Percentiles rank a stretch among this genome's conserved stretches.
phyloP scores from a whole-genome alignment of 2,888 invertebrate genomes.

The Synanthedon andrenaeformis region DNA sequence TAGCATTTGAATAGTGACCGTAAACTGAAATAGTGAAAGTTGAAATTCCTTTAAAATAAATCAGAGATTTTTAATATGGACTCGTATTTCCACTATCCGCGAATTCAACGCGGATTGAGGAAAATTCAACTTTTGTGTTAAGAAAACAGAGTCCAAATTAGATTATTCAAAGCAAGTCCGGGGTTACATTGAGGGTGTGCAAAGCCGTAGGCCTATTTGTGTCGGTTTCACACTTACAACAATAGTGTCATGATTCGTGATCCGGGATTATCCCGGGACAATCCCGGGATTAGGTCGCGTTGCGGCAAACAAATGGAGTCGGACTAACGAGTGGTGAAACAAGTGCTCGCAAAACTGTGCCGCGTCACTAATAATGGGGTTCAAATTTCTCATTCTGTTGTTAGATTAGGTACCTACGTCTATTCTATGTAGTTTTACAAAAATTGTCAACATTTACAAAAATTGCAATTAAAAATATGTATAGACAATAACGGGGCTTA shows the following conservation, averaged over 20 bases:
- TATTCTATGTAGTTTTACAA: conserved; percentile 8
- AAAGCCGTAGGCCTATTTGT: conserved; percentile 63
- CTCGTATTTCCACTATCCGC: conserved; percentile 25
- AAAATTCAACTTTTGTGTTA: conserved; percentile 7
- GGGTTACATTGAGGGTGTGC: conserved; percentile 22
- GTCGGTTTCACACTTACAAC: conserved; percentile 72
- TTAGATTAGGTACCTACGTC: background rate
- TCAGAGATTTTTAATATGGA: conserved; percentile 22
- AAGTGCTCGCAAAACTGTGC: conserved; percentile 29
- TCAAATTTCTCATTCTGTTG: conserved; percentile 45
- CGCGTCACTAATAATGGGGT: conserved; percentile 41
- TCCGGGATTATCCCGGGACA: conserved; percentile 63
- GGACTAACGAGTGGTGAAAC: conserved; percentile 45
- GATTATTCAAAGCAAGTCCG: conserved; percentile 4
- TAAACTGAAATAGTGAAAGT: background rate
- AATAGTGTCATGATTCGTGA: conserved; percentile 71
- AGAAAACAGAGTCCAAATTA: conserved; percentile 9
- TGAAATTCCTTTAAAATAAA: background rate
- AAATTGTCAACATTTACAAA: background rate
- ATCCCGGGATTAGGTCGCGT: conserved; percentile 61
- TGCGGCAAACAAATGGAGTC: conserved; percentile 65
- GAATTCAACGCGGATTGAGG: conserved; percentile 1
- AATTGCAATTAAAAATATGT: too few relatives aligned
- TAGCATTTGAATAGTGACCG: conserved; percentile 11
- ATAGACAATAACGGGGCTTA: too few relatives aligned